These are phyloP conservation scores for Rhopilema esculentum DNA, from an alignment of 30 jellyfish, hydroid and myxozoan species.

Conservation along the genomic window DNA sequence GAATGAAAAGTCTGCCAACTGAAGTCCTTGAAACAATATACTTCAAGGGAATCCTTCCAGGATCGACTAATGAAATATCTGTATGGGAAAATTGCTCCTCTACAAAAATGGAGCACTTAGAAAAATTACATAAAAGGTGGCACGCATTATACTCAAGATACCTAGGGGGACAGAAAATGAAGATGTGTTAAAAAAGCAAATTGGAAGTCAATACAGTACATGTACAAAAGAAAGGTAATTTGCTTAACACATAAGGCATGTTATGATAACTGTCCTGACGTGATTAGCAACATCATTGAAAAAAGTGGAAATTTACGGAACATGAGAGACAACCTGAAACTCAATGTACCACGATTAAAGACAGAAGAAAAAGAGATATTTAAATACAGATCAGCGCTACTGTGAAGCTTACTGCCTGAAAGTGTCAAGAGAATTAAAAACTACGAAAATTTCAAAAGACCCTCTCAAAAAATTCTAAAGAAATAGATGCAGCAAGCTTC, in stretches of 20 bases:
- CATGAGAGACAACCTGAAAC: slow-evolving; percentile 48
- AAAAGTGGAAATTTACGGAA: slow-evolving; percentile 29
- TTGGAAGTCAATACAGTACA: slow-evolving; percentile 45
- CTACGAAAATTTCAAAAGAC: no score
- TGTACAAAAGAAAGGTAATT: slow-evolving; percentile 44
- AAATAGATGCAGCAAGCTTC: no score
- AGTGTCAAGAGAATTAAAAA: no score
- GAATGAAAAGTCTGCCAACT: slow-evolving; percentile 34
- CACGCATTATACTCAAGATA: not conserved
- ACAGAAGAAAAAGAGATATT: slow-evolving; percentile 29
- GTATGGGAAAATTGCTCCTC: slow-evolving; percentile 63
- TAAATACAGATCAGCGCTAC: no score
- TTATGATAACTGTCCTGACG: slow-evolving; percentile 41
- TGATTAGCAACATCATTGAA: slow-evolving; percentile 34
- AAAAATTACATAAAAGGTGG: slow-evolving; percentile 20
- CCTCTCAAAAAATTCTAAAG: no score
- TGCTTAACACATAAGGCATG: slow-evolving; percentile 32
- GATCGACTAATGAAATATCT: slow-evolving; percentile 32
- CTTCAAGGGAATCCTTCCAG: slow-evolving; percentile 39
- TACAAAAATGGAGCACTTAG: slow-evolving; percentile 23
- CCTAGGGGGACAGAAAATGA: slow-evolving; percentile 24
- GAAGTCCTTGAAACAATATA: slow-evolving; percentile 23
- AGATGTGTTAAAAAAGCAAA: slow-evolving; percentile 30
- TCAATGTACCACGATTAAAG: slow-evolving; percentile 42
- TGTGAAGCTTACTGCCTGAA: no score